A percentile compares a stretch with the other conserved stretches of the same genome.
Conservation (phyloP, 1,140 invertebrate species). For the Drosophila biarmipes region DNA sequence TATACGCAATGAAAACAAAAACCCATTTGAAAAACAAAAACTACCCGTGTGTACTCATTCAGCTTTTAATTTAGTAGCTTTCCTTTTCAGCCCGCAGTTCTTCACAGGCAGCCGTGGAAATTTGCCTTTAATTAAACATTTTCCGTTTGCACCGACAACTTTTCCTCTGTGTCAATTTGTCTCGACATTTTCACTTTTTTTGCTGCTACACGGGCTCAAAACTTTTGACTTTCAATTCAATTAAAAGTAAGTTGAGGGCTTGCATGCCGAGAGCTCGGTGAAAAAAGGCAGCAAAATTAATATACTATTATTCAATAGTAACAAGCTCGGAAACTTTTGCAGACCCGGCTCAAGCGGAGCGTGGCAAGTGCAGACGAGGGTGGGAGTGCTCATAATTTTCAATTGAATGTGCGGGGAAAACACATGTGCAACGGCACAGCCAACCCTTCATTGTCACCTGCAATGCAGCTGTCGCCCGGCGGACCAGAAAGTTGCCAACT, state of each 20-base stretch:
- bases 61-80: slow-evolving; percentile 15
- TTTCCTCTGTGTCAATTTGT: slow-evolving; percentile 45
- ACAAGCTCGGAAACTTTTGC: slow-evolving; percentile 50
- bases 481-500: slow-evolving; percentile 48
- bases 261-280: slow-evolving; percentile 6
- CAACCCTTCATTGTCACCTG: slow-evolving; percentile 49
- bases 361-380: slow-evolving; percentile 19
- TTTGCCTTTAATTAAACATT: slow-evolving; percentile 51
- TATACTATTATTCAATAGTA: slow-evolving; percentile 56
- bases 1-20: slow-evolving; percentile 47
- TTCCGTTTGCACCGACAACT: slow-evolving; percentile 33
- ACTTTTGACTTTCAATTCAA: slow-evolving; percentile 54
- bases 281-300: slow-evolving; percentile 45
- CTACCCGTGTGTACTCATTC: slow-evolving; percentile 26
- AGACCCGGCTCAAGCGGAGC: slow-evolving; percentile 39
- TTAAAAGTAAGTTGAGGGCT: slow-evolving; percentile 45
- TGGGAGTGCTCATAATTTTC: slow-evolving; percentile 32
- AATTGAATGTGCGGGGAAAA: slow-evolving; percentile 22
- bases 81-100: slow-evolving; percentile 9
- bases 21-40: slow-evolving; percentile 49
- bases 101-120: slow-evolving; percentile 16
- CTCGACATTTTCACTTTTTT: slow-evolving; percentile 45
- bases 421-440: slow-evolving; percentile 20
- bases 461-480: slow-evolving; percentile 44
- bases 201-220: slow-evolving; percentile 18